phyloP scores from a whole-genome alignment of 2,797 vertebrate genomes.

The Phalloptychus januarius region DNA sequence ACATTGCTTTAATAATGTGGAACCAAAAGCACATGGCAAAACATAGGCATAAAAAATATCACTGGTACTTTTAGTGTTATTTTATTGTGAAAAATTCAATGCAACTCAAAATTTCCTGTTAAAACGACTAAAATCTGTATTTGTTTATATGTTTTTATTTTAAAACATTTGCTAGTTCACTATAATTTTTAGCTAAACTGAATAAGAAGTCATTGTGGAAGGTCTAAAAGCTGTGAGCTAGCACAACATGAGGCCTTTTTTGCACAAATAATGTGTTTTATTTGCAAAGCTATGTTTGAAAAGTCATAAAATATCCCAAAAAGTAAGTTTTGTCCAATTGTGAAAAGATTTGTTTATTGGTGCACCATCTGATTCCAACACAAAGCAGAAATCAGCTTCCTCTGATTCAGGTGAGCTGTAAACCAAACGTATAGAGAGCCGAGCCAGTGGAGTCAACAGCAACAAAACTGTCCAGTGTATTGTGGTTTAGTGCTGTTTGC shows the following conservation, averaged over 20 bases:
- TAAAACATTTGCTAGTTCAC: neutral
- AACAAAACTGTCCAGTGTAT: slow-evolving; percentile 63
- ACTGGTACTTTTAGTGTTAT: neutral
- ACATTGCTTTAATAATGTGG: neutral
- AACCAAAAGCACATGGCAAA: neutral
- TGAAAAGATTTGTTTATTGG: neutral
- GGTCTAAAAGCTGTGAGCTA: neutral
- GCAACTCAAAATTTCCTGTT: neutral
- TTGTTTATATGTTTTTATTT: neutral
- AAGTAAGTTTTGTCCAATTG: neutral
- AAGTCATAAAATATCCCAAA: neutral
- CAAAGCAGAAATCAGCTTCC: slow-evolving; percentile 1
- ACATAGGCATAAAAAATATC: neutral
- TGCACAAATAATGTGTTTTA: neutral
- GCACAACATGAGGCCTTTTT: neutral
- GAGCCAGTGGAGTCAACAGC: slow-evolving; percentile 15
- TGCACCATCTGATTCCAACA: neutral
- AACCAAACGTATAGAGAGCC: slow-evolving; percentile 33
- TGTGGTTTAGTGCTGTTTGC: slow-evolving; percentile 75
- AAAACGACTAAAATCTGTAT: neutral
- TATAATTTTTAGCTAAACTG: neutral
- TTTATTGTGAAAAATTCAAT: neutral
- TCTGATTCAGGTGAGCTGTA: slow-evolving; percentile 70
- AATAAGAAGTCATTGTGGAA: neutral
- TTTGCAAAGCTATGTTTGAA: neutral